These are phyloP conservation scores for Cryptocheilus praepositus DNA, from an alignment of 2,888 invertebrate species.

Conservation along the genomic window DNA sequence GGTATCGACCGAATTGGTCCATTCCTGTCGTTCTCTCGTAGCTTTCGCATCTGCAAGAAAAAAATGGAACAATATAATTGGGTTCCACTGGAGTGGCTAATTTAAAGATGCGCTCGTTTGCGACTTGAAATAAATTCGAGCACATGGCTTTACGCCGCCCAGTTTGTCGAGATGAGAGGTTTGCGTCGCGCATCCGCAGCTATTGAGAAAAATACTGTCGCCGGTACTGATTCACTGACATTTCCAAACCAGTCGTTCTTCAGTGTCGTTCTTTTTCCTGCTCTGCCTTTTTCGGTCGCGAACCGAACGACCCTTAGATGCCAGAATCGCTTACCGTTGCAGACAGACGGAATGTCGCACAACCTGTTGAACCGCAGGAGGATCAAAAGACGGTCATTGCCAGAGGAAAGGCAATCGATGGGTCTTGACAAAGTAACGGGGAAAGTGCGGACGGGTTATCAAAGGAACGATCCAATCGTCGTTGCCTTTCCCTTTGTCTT, in stretches of 20 bases:
- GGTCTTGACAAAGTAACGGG: slow-evolving; percentile 15
- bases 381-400: slow-evolving; percentile 23
- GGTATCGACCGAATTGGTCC: slow-evolving; percentile 63
- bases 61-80: neutral
- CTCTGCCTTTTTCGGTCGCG: too few species aligned
- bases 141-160: too few species aligned
- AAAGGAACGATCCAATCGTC: slow-evolving; percentile 11
- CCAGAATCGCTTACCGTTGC: neutral
- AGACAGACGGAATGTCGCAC: slow-evolving; percentile 2
- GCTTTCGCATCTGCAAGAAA: slow-evolving; percentile 76
- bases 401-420: slow-evolving; percentile 14
- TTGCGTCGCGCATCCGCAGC: neutral
- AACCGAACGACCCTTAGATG: too few species aligned
- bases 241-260: too few species aligned
- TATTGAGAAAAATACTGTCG: neutral
- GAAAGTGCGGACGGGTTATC: slow-evolving; percentile 27
- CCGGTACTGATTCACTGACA: neutral
- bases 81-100: too few species aligned
- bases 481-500: neutral
- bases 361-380: neutral
- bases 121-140: too few species aligned
- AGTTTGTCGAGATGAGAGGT: neutral
- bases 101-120: too few species aligned
- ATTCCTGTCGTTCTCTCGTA: slow-evolving; percentile 76
- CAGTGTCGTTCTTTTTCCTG: too few species aligned